Conservation (phyloP, 2,113 vertebrate species). For the Cardinalis cardinalis region DNA sequence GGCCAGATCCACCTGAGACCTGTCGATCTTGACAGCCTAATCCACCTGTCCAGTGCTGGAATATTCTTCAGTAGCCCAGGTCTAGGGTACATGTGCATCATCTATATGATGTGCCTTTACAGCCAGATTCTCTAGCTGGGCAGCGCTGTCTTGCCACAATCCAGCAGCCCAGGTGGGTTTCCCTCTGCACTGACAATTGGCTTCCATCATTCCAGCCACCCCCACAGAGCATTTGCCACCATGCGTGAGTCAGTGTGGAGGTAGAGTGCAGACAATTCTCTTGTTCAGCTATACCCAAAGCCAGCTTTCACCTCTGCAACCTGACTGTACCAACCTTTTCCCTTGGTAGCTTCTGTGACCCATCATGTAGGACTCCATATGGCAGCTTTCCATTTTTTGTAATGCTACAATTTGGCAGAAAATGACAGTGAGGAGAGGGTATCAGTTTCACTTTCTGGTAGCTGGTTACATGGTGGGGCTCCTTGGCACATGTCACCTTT, state of each 20-base stretch:
- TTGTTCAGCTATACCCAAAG: neutral
- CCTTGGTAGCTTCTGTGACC: neutral
- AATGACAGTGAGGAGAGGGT: neutral
- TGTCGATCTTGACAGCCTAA: neutral
- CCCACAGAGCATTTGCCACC: neutral
- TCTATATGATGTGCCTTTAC: fast-evolving
- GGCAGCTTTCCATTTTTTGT: neutral
- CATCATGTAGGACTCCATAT: fast-evolving
- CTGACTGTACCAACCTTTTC: neutral
- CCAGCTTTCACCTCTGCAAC: neutral
- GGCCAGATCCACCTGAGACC: neutral
- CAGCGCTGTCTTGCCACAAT: fast-evolving
- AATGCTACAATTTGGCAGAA: neutral
- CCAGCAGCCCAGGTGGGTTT: neutral
- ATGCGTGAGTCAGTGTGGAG: fast-evolving
- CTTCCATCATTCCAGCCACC: neutral
- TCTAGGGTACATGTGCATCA: neutral
- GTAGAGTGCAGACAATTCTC: neutral
- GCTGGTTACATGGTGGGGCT: neutral
- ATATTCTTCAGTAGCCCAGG: neutral
- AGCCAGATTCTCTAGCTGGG: neutral
- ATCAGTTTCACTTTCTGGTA: neutral
- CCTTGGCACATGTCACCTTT: neutral
- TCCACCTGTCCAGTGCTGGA: fast-evolving
- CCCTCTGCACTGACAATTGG: neutral